Conservation (phyloP, 1,140 invertebrate genomes). For the Procambarus virginalis region DNA sequence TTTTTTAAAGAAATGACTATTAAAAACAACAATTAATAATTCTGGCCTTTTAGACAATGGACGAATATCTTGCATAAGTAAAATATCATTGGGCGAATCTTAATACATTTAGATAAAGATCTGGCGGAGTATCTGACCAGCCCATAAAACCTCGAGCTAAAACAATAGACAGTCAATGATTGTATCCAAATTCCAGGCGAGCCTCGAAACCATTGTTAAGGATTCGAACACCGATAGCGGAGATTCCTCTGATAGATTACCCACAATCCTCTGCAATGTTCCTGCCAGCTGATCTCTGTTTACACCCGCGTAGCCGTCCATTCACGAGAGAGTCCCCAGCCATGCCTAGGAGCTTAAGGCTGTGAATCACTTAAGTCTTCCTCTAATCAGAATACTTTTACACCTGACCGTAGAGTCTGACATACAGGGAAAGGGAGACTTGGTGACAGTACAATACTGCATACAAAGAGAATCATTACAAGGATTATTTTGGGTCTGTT, state of each 20-base stretch:
- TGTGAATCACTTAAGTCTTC: not conserved
- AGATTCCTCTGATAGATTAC: constrained; percentile 62
- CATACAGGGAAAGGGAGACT: not conserved
- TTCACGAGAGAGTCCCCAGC: not conserved
- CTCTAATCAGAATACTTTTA: no score
- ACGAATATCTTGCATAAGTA: constrained; percentile 58
- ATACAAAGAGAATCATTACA: not conserved
- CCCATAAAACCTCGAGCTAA: constrained; percentile 59
- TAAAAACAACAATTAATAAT: constrained; percentile 36
- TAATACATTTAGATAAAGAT: constrained; percentile 67
- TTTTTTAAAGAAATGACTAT: not conserved
- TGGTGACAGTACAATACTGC: not conserved
- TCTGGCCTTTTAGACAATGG: not conserved
- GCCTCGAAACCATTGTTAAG: constrained; percentile 64
- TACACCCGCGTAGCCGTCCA: constrained; percentile 14
- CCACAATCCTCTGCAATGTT: constrained; percentile 54
- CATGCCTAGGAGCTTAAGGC: not conserved
- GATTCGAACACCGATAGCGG: constrained; percentile 64
- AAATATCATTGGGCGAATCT: constrained; percentile 54
- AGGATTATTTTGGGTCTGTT: not conserved
- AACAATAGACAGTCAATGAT: constrained; percentile 65
- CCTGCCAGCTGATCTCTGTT: constrained; percentile 30
- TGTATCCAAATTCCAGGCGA: constrained; percentile 65
- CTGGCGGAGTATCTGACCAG: constrained; percentile 1
- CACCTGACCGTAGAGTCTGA: no score